Evolutionary conservation across 2,888 invertebrate genomes (phyloP), one percentile per base, ranked within the genome.

Genomic region (Plemyria rubiginata): DNA sequence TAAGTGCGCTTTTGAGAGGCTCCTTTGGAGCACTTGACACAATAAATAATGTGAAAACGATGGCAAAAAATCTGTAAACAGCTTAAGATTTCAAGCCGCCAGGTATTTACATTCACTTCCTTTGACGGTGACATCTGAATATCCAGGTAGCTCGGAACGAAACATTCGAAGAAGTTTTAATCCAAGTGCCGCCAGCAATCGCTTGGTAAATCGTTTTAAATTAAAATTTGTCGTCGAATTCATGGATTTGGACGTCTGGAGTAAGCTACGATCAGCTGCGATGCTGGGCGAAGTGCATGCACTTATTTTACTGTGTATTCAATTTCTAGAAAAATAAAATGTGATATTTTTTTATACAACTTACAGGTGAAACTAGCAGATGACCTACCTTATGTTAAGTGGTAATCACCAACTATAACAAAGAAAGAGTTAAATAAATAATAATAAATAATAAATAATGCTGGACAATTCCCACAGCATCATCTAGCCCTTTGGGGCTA

Each of bases 141-240:
- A 53, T 56, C 53, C 61, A 52, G 36, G 40, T 73, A 50, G 50
- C 50, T 15, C 48, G 65, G 58, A 68, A 75, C 76, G 77, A 81
- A 82, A 82, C 79, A 80, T 62, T 77, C 74, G 76, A 76, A 71
- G 71, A 84, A 87, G 81, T 85, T 87, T 82, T 85, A 87, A 88
- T 85, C 86, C 84, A 49, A 65, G 65, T 70, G 74, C 81, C 81
- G 79, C 58, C 78, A 80, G 85, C 84, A 84, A 84, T 86, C 80
- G 82, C 71, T 78, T 84, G 80, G 81, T 87, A 87, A 88, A 87
- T 85, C 87, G 84, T 81, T 87, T 85, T 87, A 87, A 86, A 88
- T 87, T 87, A 87, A 87, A 70, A 86, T 86, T 86, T 84, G 79
- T 79, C 79, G 75, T 76, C 79, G 75, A 78, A 79, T 80, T 78